phyloP scores from a whole-genome alignment of 2,797 vertebrate genomes.

The Xiphophorus birchmanni region DNA sequence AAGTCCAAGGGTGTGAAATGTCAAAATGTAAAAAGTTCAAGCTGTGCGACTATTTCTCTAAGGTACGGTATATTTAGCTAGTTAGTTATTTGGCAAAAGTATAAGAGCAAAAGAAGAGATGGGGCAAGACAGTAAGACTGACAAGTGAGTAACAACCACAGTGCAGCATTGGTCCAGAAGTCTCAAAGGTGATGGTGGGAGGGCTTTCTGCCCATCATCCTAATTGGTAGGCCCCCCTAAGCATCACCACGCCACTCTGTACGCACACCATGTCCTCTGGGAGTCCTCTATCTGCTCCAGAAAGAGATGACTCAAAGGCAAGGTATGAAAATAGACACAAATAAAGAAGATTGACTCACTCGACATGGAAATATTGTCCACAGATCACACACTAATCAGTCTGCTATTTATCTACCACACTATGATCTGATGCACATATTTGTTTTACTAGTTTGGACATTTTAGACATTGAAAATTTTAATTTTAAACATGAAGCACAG shows the following conservation, averaged over 20 bases:
- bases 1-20: neutral
- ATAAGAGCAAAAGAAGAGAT: slow-evolving; percentile 38
- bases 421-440: slow-evolving; percentile 37
- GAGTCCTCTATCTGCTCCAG: slow-evolving; percentile 78
- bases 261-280: slow-evolving; percentile 72
- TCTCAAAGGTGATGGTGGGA: slow-evolving; percentile 66
- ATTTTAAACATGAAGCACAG: slow-evolving; percentile 3
- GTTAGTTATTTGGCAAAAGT: slow-evolving; percentile 35
- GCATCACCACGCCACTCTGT: slow-evolving; percentile 68
- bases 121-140: slow-evolving; percentile 32
- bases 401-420: slow-evolving; percentile 43
- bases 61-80: neutral
- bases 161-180: slow-evolving; percentile 62
- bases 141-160: slow-evolving; percentile 44
- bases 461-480: slow-evolving; percentile 25
- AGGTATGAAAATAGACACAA: slow-evolving; percentile 79
- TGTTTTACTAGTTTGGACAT: slow-evolving; percentile 33
- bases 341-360: slow-evolving; percentile 68
- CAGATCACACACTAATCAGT: slow-evolving; percentile 47
- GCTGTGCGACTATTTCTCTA: neutral
- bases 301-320: slow-evolving; percentile 82
- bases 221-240: slow-evolving; percentile 75
- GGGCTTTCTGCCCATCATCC: slow-evolving; percentile 77
- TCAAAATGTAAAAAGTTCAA: neutral
- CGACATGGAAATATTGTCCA: slow-evolving; percentile 64